Percentiles rank a stretch among this genome's conserved stretches.
These are phyloP conservation scores for Naso thynnoides DNA, from an alignment of 2,797 vertebrate genomes.

Conservation along the genomic window DNA sequence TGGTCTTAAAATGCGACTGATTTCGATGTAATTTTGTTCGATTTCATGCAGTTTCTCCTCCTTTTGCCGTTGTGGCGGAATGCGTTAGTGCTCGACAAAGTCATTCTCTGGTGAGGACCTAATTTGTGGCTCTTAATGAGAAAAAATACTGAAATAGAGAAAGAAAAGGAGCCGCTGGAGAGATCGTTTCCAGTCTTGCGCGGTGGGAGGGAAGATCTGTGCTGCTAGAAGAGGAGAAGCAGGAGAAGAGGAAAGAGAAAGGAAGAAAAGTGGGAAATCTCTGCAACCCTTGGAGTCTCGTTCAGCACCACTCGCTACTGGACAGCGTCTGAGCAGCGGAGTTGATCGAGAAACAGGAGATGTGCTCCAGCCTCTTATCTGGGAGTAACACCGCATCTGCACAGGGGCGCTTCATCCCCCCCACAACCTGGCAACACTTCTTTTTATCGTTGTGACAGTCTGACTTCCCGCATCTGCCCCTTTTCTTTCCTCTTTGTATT, in stretches of 20 bases:
- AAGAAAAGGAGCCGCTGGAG: not conserved
- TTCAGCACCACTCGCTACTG: constrained; percentile 77
- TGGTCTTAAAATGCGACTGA: constrained; percentile 28
- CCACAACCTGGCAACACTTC: too few species aligned
- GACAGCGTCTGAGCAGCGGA: constrained; percentile 71
- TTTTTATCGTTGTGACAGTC: too few species aligned
- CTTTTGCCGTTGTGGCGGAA: constrained; percentile 13
- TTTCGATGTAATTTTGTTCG: constrained; percentile 35
- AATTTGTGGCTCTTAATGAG: constrained; percentile 20
- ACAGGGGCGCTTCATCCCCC: constrained; percentile 5
- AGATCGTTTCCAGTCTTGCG: constrained; percentile 35
- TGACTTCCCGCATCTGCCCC: constrained; percentile 32
- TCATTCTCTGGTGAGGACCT: constrained; percentile 20
- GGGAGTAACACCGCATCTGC: constrained; percentile 40
- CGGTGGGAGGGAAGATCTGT: constrained; percentile 63
- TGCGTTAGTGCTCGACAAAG: constrained; percentile 29
- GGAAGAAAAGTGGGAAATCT: constrained; percentile 63
- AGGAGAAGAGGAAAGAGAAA: constrained; percentile 44
- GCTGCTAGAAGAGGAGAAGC: constrained; percentile 47
- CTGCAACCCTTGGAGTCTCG: constrained; percentile 60
- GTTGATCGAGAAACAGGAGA: constrained; percentile 47
- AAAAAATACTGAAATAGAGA: too few species aligned
- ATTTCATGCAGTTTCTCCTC: constrained; percentile 36
- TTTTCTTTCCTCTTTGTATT: not conserved
- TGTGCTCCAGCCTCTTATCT: constrained; percentile 31